Evolutionary conservation across 2,888 invertebrate species (phyloP).

Genomic region (Sylvicola cinctus): DNA sequence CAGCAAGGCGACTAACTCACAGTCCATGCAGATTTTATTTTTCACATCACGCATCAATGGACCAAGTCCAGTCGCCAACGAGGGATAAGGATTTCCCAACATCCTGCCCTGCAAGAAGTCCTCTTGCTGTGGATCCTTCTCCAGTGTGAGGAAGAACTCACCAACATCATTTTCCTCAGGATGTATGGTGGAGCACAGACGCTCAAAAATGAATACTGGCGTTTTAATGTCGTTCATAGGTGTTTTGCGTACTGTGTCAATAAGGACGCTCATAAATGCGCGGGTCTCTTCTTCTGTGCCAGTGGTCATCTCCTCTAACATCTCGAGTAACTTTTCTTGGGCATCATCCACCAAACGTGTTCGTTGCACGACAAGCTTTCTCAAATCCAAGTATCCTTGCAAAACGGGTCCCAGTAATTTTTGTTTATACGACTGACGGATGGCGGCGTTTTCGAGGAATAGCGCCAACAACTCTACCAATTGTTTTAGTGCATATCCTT

Average conservation of each 20-base stretch:
- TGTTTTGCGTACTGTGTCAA: constrained; percentile 83
- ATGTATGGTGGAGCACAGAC: constrained; percentile 90
- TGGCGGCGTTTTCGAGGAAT: constrained; percentile 71
- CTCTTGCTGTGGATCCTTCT: constrained; percentile 97
- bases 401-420: constrained; percentile 50
- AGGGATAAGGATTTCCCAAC: constrained; percentile 96
- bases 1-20: constrained; percentile 89
- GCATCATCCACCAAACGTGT: constrained; percentile 92
- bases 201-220: constrained; percentile 93
- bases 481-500: constrained; percentile 82
- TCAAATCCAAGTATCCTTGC: constrained; percentile 80
- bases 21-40: constrained; percentile 96
- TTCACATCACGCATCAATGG: constrained; percentile 97
- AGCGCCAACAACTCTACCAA: constrained; percentile 71
- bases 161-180: constrained; percentile 94
- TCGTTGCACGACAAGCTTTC: constrained; percentile 80
- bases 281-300: constrained; percentile 91
- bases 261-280: constrained; percentile 93
- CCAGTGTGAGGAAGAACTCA: constrained; percentile 88
- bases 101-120: constrained; percentile 91
- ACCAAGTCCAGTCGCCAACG: constrained; percentile 80
- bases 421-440: constrained; percentile 78
- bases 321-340: constrained; percentile 78
- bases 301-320: constrained; percentile 88
- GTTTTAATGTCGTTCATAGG: constrained; percentile 83